Conservation (phyloP, 2,888 invertebrate species). For the Malachius bipustulatus region DNA sequence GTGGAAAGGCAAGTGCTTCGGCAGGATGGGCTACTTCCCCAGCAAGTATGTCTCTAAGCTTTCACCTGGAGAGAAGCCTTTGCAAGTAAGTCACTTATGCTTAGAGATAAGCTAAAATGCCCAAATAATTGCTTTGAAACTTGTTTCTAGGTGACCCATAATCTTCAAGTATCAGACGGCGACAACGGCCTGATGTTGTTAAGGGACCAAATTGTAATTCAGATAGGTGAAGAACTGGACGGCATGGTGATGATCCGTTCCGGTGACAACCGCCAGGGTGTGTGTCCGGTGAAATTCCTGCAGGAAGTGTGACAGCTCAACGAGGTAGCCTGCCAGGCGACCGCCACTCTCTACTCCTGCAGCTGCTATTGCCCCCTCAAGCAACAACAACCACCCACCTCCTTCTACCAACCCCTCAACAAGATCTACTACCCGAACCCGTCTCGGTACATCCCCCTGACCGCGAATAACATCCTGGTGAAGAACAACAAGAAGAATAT, state of each 20-base stretch:
- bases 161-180: slow-evolving; percentile 77
- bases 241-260: slow-evolving; percentile 91
- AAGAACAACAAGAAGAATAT: slow-evolving; percentile 30
- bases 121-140: neutral
- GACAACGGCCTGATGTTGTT: slow-evolving; percentile 70
- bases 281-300: slow-evolving; percentile 87
- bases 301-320: slow-evolving; percentile 83
- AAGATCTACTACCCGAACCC: slow-evolving; percentile 33
- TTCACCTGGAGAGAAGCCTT: slow-evolving; percentile 78
- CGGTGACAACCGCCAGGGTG: slow-evolving; percentile 84
- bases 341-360: slow-evolving; percentile 24
- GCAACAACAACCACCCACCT: slow-evolving; percentile 19
- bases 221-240: slow-evolving; percentile 81
- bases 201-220: slow-evolving; percentile 88
- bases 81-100: slow-evolving; percentile 66
- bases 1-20: slow-evolving; percentile 95
- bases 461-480: slow-evolving; percentile 23
- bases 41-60: slow-evolving; percentile 88
- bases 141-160: slow-evolving; percentile 46
- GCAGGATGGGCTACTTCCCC: slow-evolving; percentile 85
- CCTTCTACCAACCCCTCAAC: slow-evolving; percentile 22
- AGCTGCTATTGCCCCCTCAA: slow-evolving; percentile 18
- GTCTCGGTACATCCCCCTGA: slow-evolving; percentile 14
- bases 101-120: neutral
- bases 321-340: slow-evolving; percentile 30